phyloP scores from a whole-genome alignment of 2,888 invertebrate genomes.

The Antitype chi region DNA sequence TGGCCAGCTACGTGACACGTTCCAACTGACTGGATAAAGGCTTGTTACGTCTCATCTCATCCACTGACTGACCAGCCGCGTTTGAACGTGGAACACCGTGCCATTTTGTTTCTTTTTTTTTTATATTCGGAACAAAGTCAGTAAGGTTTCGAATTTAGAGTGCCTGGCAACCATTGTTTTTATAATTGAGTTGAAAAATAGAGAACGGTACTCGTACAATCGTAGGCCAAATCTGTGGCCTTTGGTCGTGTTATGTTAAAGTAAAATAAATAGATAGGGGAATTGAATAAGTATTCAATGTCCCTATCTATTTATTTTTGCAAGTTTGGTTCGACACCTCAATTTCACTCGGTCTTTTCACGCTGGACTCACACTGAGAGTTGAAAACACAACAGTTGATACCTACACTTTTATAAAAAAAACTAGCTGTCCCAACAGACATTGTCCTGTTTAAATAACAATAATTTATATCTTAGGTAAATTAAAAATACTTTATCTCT shows the following conservation, averaged over 20 bases:
- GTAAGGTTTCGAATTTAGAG: conserved; percentile 38
- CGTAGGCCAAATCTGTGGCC: background rate
- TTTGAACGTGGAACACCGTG: conserved; percentile 38
- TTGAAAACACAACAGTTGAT: too few species aligned
- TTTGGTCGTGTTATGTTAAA: background rate
- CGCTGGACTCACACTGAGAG: too few species aligned
- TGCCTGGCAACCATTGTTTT: background rate
- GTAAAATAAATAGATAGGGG: background rate
- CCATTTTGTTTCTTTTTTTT: conserved; percentile 21
- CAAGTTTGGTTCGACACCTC: too few species aligned
- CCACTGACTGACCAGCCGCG: conserved; percentile 57
- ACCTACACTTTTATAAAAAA: too few species aligned
- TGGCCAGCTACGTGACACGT: conserved; percentile 92
- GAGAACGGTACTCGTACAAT: background rate
- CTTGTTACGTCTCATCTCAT: conserved; percentile 74
- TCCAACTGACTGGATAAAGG: conserved; percentile 92
- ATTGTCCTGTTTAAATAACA: too few species aligned
- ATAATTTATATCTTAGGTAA: too few species aligned
- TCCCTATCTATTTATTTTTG: too few species aligned
- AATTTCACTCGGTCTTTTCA: too few species aligned
- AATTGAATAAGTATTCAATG: too few species aligned
- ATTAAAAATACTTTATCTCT: too few species aligned
- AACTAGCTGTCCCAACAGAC: too few species aligned
- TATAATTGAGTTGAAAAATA: background rate
- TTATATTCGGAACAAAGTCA: background rate